Base-by-base conservation (phyloP, 2,888 invertebrate species). In the Leptarthrus brevirostris region DNA sequence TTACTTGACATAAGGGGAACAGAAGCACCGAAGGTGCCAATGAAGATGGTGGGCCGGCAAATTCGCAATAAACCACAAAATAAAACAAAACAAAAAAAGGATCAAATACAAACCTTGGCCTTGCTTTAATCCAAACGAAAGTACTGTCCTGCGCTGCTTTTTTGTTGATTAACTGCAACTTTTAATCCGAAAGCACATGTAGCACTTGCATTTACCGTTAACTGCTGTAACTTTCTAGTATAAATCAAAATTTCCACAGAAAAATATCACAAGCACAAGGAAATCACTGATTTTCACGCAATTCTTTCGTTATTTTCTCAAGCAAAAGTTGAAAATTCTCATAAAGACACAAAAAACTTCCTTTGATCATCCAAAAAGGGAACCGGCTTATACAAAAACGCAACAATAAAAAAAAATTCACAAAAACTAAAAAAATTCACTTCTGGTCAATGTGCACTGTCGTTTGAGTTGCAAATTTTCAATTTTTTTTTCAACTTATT, bases 351-450 rank as follows among this genome's bases (percentile, higher is more conserved):
- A 18, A 52, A 52, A 52, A 52, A 12, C 52, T 6, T n/a, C n/a
- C 16, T 16, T n/a, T n/a, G n/a, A n/a, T n/a, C 8, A 30, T 30
- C 47, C 6, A 66, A 52, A 69, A 52, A 52, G 69, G 49, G 30
- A 52, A 69, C 69, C 69, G 69, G 69, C 69, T 69, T 14, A 18
- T 12, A 16, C 18, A 49, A 49, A 49, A 54, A 22, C 1, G 18
- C 20, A 44, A 22, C 40, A 66, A 49, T 14, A 52, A 52, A 52
- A 10, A 69, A 52, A 52, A 30, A 69, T n/a, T 52, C 14, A n/a
- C 69, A 18, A 49, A n/a, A n/a, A n/a, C n/a, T n/a, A n/a, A n/a
- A n/a, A n/a, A 61, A 69, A 69, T 69, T 52, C 69, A 52, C 69
- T 52, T 30, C 52, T 69, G 69, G 69, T 52, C 69, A 69, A 26